Percentiles rank a stretch among this genome's conserved stretches.
These are phyloP conservation scores for Eupithecia vulgata DNA, from an alignment of 2,888 invertebrate genomes.

Conservation along the genomic window DNA sequence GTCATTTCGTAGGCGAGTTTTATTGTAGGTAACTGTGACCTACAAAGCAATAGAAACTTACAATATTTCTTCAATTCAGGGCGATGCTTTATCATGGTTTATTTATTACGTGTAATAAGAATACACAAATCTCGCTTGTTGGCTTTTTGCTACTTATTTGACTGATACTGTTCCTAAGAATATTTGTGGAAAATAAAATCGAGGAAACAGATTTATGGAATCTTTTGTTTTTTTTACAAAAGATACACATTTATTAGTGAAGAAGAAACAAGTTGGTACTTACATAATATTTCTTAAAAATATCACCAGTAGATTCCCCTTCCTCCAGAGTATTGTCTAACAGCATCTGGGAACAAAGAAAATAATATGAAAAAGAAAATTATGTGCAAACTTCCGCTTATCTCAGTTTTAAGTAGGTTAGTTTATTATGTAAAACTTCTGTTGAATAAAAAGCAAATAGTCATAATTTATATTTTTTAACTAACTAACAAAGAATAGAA, in stretches of 20 bases:
- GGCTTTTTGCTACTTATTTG: neutral
- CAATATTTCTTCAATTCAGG: constrained; percentile 18
- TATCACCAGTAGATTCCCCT: constrained; percentile 62
- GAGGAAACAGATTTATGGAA: neutral
- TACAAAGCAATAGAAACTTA: constrained; percentile 23
- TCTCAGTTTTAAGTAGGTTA: constrained; percentile 1
- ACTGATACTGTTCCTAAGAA: neutral
- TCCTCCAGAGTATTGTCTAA: constrained; percentile 68
- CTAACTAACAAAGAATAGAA: neutral
- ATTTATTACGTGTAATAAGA: neutral
- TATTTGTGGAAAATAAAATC: neutral
- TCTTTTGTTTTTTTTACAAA: neutral
- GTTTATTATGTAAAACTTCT: neutral
- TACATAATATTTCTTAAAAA: constrained; percentile 71
- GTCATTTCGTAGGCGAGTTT: constrained; percentile 33
- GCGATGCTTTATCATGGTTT: constrained; percentile 25
- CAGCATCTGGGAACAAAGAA: constrained; percentile 67
- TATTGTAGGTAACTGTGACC: constrained; percentile 32
- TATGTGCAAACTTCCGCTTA: neutral
- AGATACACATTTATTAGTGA: neutral
- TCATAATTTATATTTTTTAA: neutral
- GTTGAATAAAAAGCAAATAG: neutral
- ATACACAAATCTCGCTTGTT: neutral
- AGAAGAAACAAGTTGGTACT: constrained; percentile 50
- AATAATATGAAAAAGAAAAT: neutral